These are phyloP conservation scores for Babylonia areolata DNA, from an alignment of 1,140 invertebrate species.

Conservation along the genomic window DNA sequence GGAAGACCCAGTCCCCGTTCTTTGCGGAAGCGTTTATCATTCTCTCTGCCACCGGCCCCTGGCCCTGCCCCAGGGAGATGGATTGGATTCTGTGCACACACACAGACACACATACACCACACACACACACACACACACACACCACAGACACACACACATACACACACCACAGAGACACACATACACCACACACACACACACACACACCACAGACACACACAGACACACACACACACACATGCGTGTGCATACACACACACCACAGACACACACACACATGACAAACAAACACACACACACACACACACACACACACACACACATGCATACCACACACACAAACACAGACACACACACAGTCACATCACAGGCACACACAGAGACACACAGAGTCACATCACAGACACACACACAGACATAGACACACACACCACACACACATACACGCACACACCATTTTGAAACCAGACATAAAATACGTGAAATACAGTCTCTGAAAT, in stretches of 20 bases:
- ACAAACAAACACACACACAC: no score
- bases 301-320: no score
- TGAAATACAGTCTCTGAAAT: no score
- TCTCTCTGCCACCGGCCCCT: constrained; percentile 77
- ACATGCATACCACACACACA: no score
- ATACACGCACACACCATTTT: no score
- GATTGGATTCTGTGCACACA: constrained; percentile 76
- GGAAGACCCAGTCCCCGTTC: constrained; percentile 76
- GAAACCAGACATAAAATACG: no score
- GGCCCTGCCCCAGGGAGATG: constrained; percentile 77
- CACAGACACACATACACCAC: constrained; percentile 17
- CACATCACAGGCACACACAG: no score
- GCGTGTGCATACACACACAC: not conserved
- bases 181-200: constrained; percentile 17
- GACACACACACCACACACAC: no score
- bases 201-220: not conserved
- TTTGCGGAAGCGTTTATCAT: constrained; percentile 72
- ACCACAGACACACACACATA: constrained; percentile 20
- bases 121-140: constrained; percentile 25
- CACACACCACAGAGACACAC: not conserved
- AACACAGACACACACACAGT: no score
- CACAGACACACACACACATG: no score
- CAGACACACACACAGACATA: no score
- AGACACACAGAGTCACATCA: no score
- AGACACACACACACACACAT: not conserved